phyloP scores from a whole-genome alignment of 2,113 vertebrate species.

The Thymallus thymallus region DNA sequence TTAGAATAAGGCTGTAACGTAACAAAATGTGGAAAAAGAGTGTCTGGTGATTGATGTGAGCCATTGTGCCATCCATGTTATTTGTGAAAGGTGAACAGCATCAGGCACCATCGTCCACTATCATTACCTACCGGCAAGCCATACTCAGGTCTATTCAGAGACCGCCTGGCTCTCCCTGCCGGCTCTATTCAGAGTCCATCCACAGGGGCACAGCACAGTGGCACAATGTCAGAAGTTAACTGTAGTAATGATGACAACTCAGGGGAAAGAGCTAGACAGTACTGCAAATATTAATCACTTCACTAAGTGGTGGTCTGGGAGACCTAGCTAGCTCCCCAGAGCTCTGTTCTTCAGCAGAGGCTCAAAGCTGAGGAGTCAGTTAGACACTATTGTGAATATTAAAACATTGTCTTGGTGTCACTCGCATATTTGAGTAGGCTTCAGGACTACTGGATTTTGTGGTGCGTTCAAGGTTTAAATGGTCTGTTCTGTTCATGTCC shows the following conservation, averaged over 20 bases:
- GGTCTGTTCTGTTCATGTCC: slow-evolving; percentile 16
- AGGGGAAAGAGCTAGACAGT: background rate
- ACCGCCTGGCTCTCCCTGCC: background rate
- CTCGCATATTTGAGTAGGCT: background rate
- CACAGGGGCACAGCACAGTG: background rate
- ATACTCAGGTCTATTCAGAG: slow-evolving; percentile 8
- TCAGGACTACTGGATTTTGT: background rate
- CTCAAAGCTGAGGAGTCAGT: background rate
- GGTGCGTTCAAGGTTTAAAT: slow-evolving; percentile 16
- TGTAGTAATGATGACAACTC: slow-evolving; percentile 12
- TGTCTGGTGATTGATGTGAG: background rate
- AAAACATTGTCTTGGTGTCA: too few species aligned
- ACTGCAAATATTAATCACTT: background rate
- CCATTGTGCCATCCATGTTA: slow-evolving; percentile 17
- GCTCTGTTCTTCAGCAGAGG: background rate
- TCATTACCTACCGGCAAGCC: background rate
- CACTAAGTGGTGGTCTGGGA: background rate
- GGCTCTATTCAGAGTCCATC: background rate
- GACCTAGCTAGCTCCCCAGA: background rate
- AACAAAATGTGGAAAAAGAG: too few species aligned
- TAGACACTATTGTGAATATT: too few species aligned
- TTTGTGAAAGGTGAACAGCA: slow-evolving; percentile 8
- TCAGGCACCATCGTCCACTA: background rate
- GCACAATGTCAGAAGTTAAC: slow-evolving; percentile 1
- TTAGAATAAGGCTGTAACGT: too few species aligned